Evolutionary conservation across 2,888 invertebrate species (phyloP).

Genomic region (Clistopyga incitator): DNA sequence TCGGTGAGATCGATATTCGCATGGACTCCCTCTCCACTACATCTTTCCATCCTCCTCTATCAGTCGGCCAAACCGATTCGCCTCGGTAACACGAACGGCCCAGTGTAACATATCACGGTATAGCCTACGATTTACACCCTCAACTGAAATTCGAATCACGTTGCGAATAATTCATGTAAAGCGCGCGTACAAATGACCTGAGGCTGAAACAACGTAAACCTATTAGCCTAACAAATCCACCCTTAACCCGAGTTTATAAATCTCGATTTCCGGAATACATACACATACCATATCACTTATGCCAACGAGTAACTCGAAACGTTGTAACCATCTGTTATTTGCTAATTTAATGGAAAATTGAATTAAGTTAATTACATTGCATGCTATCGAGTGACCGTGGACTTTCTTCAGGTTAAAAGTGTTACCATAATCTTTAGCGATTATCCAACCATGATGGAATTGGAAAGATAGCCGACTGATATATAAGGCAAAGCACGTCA

Average conservation of each 20-base stretch:
- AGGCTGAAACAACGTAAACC: slow-evolving; percentile 23
- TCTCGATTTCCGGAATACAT: slow-evolving; percentile 6
- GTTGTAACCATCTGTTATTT: slow-evolving; percentile 2
- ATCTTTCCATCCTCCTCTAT: slow-evolving; percentile 27
- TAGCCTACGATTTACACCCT: slow-evolving; percentile 18
- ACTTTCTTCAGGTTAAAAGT: not conserved
- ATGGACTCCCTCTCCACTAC: slow-evolving; percentile 30
- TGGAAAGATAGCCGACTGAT: too few relatives aligned
- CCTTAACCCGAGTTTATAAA: slow-evolving; percentile 5
- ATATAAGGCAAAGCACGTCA: too few relatives aligned
- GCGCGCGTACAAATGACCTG: slow-evolving; percentile 27
- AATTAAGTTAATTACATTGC: not conserved
- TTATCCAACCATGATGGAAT: too few relatives aligned
- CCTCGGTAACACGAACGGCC: slow-evolving; percentile 17
- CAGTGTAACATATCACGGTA: slow-evolving; percentile 34
- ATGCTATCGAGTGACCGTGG: not conserved
- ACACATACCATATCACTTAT: slow-evolving; percentile 7
- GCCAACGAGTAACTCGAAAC: not conserved
- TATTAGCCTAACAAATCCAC: not conserved
- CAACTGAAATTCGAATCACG: slow-evolving; percentile 36
- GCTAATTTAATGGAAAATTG: not conserved
- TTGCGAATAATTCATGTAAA: slow-evolving; percentile 41
- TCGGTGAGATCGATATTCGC: slow-evolving; percentile 66
- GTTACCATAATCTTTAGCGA: too few relatives aligned
- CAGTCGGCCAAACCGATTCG: slow-evolving; percentile 31